Base-by-base conservation (phyloP, 2,888 invertebrate genomes). In the Rhogogaster chlorosoma region DNA sequence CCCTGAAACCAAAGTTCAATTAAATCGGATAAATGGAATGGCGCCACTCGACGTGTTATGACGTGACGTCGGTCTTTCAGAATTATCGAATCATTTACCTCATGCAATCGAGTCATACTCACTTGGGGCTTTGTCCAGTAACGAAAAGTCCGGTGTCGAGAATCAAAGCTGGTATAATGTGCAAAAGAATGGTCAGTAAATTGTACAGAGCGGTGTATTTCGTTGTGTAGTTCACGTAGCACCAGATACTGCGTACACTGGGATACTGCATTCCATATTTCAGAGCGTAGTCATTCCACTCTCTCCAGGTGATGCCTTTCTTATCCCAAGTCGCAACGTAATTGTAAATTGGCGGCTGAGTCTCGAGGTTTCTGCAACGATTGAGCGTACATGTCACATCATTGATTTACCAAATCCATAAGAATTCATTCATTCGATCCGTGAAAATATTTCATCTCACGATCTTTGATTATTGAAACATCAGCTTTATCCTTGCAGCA, bases 101-200 rank as follows among this genome's bases (percentile, higher is more conserved):
- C 77, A 78, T 75, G 0, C 38, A 38, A 77, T 38, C 6, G 29
- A 57, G 86, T 53, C 29, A 84, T 53, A 64, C 90, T 89, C 88
- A 95, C 95, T 94, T 94, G 85, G 95, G 94, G 90, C 95, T 94
- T 88, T 94, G 94, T 57, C 96, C 96, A 22, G 94, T 91, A 12
- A 95, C 84, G 71, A 94, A 91, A 78, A 94, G 93, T 1, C 94
- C 94, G 22, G 94, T 86, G 90, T 97, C 97, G 85, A 95, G 93
- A 6, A 95, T 87, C 87, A 95, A 94, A 0, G 96, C 96, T 0
- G 96, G 96, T 84, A 96, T 88, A 86, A 95, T 93, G 92, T 97
- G 97, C 88, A 95, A 95, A 42, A 96, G 92, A 87, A 95, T 94
- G 86, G 94, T 93, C 86, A 95, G 93, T 53, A 95, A 70, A 26